A percentile compares a stretch with the other conserved stretches of the same genome.
These are phyloP conservation scores for Ligdia adustata DNA, from an alignment of 2,888 invertebrate species.

Conservation along the genomic window DNA sequence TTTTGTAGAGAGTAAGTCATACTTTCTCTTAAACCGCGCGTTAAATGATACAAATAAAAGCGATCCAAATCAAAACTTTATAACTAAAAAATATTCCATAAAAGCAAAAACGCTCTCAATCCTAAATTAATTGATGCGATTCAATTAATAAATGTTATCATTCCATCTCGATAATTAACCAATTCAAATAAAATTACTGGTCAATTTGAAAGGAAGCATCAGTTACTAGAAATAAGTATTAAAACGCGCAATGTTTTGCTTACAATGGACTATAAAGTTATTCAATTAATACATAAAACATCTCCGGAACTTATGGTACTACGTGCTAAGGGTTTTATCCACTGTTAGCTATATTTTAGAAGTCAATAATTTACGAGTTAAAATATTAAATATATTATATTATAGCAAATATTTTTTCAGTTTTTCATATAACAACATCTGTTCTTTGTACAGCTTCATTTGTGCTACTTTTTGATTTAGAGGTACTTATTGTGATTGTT, in stretches of 20 bases:
- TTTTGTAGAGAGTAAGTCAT: too few species aligned
- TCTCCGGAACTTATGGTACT: slow-evolving; percentile 4
- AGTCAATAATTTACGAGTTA: too few species aligned
- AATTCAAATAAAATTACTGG: background rate
- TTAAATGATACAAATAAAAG: too few species aligned
- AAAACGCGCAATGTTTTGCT: slow-evolving; percentile 17
- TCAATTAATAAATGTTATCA: background rate
- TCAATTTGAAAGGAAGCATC: slow-evolving; percentile 6
- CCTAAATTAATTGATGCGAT: background rate
- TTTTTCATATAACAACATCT: too few species aligned
- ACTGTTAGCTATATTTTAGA: slow-evolving; percentile 1
- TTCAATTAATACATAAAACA: slow-evolving; percentile 20
- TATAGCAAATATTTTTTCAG: too few species aligned
- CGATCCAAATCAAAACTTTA: background rate
- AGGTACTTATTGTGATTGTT: too few species aligned
- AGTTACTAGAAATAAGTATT: background rate
- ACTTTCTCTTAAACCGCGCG: too few species aligned
- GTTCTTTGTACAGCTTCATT: too few species aligned
- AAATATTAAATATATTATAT: too few species aligned
- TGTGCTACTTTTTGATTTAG: too few species aligned
- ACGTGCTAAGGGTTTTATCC: slow-evolving; percentile 1
- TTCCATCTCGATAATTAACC: background rate
- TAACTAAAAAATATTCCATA: too few species aligned
- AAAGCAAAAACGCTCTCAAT: too few species aligned
- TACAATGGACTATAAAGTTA: slow-evolving; percentile 18